Evolutionary conservation across 2,797 vertebrate species (phyloP).

Genomic region (Muscicapa comitata): DNA sequence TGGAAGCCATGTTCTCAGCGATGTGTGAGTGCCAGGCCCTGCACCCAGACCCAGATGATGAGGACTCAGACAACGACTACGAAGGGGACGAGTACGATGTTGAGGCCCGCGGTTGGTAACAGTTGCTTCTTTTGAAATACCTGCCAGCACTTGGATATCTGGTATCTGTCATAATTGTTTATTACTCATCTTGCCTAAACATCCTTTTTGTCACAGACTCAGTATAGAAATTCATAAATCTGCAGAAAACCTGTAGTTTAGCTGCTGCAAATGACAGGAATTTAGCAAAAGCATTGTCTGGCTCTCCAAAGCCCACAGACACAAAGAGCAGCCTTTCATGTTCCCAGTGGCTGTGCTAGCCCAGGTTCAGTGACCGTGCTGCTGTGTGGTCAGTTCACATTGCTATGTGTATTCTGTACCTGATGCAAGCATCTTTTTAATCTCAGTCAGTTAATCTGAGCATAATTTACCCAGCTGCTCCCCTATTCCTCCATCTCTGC

Average conservation of each 20-base stretch:
- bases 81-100: slow-evolving; percentile 94
- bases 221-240: background rate
- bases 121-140: background rate
- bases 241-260: background rate
- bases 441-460: background rate
- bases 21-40: slow-evolving; percentile 98
- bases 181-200: background rate
- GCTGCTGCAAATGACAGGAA: background rate
- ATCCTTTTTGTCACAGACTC: background rate
- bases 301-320: background rate
- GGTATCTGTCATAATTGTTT: background rate
- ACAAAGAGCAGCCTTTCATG: background rate
- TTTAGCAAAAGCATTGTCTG: background rate
- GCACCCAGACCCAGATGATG: slow-evolving; percentile 92
- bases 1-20: slow-evolving; percentile 93
- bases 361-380: background rate
- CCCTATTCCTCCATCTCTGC: background rate
- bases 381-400: background rate
- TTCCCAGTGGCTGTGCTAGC: background rate
- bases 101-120: slow-evolving; percentile 87
- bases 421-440: background rate
- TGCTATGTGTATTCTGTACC: background rate
- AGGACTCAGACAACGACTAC: slow-evolving; percentile 88
- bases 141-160: background rate
- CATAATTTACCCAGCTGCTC: accelerated